Base-by-base conservation (phyloP, 2,888 invertebrate genomes). In the Galerucella calmariensis region DNA sequence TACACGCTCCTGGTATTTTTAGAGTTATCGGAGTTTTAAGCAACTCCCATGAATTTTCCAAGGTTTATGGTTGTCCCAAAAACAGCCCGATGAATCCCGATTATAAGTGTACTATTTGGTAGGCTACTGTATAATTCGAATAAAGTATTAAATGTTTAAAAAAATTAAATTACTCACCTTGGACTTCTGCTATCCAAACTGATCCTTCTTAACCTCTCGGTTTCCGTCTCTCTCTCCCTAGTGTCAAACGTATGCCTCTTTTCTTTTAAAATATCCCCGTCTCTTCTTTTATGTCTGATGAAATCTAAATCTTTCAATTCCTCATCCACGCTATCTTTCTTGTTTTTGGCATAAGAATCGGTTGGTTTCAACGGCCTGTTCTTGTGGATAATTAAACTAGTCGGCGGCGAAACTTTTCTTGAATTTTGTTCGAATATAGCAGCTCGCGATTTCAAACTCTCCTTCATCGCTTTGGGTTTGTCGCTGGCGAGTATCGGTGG, bases 1-100 rank as follows among this genome's bases (percentile, higher is more conserved):
- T 95, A 0, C 96, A 96, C 83, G 93, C 95, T 10, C 95, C 95
- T 0, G 95, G 95, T 3, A 90, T 92, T 67, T 96, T 94, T 86
- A 74, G 84, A 74, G 82, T 84, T 27, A 82, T 84, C 35, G 84
- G 84, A 9, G 83, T 80, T 2, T 72, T 84, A 48, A 94, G 94
- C 1, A 95, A 95, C 84, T 94, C 93, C 0, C 88, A 90, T 77
- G 95, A 95, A 80, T 95, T 95, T 83, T 91, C 95, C 0, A 88
- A 90, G 68, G 94, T 92, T 77, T 95, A 92, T 82, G 88, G 89
- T 3, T 95, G 95, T 81, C 91, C 92, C 0, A 85, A 88, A 0
- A 93, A 93, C n/a, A 90, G 92, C 2, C 92, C 92, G 0, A 95
- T 95, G 95, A 95, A 95, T 88, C 95, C 95, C 0, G 84, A 83